phyloP scores from a whole-genome alignment of 2,113 vertebrate genomes.

The Platichthys stellatus region DNA sequence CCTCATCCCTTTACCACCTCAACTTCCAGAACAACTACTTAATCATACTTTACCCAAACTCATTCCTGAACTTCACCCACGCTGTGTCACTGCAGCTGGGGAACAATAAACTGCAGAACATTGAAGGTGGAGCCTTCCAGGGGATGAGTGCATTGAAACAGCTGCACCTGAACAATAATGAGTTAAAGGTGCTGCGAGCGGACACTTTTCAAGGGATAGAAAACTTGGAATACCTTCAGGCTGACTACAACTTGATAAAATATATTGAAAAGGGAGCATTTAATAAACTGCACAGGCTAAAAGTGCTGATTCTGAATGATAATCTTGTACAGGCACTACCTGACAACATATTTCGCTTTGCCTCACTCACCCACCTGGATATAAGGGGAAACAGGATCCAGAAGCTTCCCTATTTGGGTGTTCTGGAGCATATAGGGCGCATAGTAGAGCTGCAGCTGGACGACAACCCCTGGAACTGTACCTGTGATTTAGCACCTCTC shows the following conservation, averaged over 20 bases:
- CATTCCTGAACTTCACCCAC: slow-evolving; percentile 96
- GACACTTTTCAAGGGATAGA: slow-evolving; percentile 98
- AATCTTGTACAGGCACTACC: slow-evolving; percentile 96
- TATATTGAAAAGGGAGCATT: slow-evolving; percentile 98
- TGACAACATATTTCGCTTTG: slow-evolving; percentile 98
- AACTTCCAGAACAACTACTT: slow-evolving; percentile 99
- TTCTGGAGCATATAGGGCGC: slow-evolving; percentile 96
- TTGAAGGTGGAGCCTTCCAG: slow-evolving; percentile 96
- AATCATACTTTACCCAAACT: slow-evolving; percentile 95
- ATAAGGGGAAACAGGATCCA: slow-evolving; percentile 98
- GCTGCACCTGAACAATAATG: slow-evolving; percentile 99
- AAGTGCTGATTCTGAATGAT: slow-evolving; percentile 98
- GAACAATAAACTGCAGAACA: slow-evolving; percentile 98
- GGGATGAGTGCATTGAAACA: slow-evolving; percentile 96
- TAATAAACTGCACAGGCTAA: slow-evolving; percentile 98
- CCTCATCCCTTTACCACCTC: slow-evolving; percentile 95
- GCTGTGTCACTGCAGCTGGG: slow-evolving; percentile 98
- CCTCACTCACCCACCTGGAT: slow-evolving; percentile 97
- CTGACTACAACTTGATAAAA: slow-evolving; percentile 99
- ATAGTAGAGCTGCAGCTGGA: slow-evolving; percentile 96
- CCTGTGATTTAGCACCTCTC: slow-evolving; percentile 95
- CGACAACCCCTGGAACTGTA: slow-evolving; percentile 99
- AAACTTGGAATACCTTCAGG: slow-evolving; percentile 99
- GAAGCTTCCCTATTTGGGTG: slow-evolving; percentile 96
- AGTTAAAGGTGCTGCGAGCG: slow-evolving; percentile 94